Evolutionary conservation across 2,888 invertebrate species (phyloP), one percentile per base, ranked within the genome.

Genomic region (Scaptomyza cyrtandrae): DNA sequence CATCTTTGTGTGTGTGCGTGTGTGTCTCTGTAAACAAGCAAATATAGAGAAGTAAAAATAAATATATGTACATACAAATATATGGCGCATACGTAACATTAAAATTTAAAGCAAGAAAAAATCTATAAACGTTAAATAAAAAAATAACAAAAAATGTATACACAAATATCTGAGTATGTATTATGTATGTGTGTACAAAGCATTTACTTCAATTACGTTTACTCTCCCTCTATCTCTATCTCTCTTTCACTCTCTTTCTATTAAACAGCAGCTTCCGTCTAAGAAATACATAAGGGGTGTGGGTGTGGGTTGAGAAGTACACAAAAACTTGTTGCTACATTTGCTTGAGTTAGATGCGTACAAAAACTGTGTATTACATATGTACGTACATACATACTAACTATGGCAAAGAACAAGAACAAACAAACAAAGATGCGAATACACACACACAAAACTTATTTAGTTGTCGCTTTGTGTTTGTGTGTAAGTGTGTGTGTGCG

Each of bases 241-340:
- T 39, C 14, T 14, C 14, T n/a, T 27, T 31, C 24, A 39, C 49
- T n/a, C 37, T 24, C 24, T 24, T 24, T 24, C 24, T 24, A 1
- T 24, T 24, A 24, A n/a, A n/a, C n/a, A 29, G 16, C 39, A 41
- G 39, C 39, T 41, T 16, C 39, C 31, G 14, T 16, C 6, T 60
- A 33, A 16, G 27, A 16, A 35, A 10, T 19, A 29, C 9, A 24
- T 29, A 7, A 10, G n/a, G 24, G 27, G 7, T 31, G 49, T 31
- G 49, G 39, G 14, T 41, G 14, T 35, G 31, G 29, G 46, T n/a
- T 27, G 24, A 11, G 19, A 33, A 13, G 33, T 37, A 37, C 29
- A 37, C 29, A 41, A 35, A 64, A 73, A 73, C 76, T 73, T 73
- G 76, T 73, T 73, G 73, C 71, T 75, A 44, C 16, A 44, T 41